Conservation (phyloP, 2,113 vertebrate species). For the Variabilichromis moorii region DNA sequence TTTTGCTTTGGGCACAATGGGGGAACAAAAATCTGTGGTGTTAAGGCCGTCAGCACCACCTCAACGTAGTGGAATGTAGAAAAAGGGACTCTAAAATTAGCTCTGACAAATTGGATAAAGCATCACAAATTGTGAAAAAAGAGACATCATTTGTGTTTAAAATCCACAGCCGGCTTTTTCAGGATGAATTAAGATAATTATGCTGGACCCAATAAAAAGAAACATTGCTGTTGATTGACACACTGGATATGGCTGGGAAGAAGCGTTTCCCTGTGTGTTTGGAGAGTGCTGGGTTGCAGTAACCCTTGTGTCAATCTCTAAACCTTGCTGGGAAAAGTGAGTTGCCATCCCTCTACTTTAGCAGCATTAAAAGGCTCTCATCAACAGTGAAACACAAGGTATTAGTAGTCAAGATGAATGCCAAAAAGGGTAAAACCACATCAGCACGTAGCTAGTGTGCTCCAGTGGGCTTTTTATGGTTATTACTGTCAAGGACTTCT, state of each 20-base stretch:
- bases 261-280: neutral
- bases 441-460: slow-evolving; percentile 19
- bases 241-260: neutral
- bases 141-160: neutral
- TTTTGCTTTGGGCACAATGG: neutral
- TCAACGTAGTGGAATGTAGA: neutral
- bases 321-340: slow-evolving; percentile 1
- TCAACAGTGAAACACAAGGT: slow-evolving; percentile 29
- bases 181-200: neutral
- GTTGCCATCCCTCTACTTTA: slow-evolving; percentile 30
- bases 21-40: neutral
- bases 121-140: neutral
- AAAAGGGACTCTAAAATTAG: slow-evolving; percentile 13
- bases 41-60: neutral
- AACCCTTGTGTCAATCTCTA: neutral
- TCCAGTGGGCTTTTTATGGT: slow-evolving; percentile 25
- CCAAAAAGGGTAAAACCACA: slow-evolving; percentile 18
- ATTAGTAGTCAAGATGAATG: slow-evolving; percentile 19
- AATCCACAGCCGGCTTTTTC: neutral
- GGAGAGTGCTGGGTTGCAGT: neutral
- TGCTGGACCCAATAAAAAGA: neutral
- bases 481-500: slow-evolving; percentile 47
- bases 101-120: neutral
- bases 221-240: neutral
- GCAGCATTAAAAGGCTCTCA: slow-evolving; percentile 18